A percentile compares a stretch with the other conserved stretches of the same genome.
These are phyloP conservation scores for Orchesella cincta DNA, from an alignment of 1,140 invertebrate species.

Conservation along the genomic window DNA sequence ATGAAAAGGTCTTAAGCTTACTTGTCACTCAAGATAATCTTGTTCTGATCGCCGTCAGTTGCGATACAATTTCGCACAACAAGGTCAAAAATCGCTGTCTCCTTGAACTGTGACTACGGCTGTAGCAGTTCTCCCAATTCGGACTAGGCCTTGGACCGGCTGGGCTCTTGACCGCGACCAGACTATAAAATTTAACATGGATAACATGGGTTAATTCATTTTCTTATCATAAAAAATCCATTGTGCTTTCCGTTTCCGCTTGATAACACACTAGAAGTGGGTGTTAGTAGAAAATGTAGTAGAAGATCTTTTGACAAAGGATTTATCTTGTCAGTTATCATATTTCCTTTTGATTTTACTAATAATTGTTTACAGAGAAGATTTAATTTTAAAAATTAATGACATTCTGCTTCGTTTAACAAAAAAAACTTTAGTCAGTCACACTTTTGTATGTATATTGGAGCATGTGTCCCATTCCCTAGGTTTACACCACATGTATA, in stretches of 20 bases:
- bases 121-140: slow-evolving; percentile 81
- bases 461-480: too few relatives aligned
- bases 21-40: slow-evolving; percentile 72
- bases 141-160: slow-evolving; percentile 73
- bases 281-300: too few relatives aligned
- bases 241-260: neutral
- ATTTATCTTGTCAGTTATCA: too few relatives aligned
- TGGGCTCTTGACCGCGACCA: slow-evolving; percentile 74
- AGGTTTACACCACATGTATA: too few relatives aligned
- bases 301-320: too few relatives aligned
- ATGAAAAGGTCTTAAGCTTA: slow-evolving; percentile 26
- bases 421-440: too few relatives aligned
- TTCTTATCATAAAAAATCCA: neutral
- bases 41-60: slow-evolving; percentile 67
- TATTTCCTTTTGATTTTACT: too few relatives aligned
- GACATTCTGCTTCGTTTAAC: too few relatives aligned
- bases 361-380: too few relatives aligned
- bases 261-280: too few relatives aligned
- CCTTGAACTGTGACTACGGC: slow-evolving; percentile 78
- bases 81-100: slow-evolving; percentile 76
- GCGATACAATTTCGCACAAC: slow-evolving; percentile 73
- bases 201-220: neutral
- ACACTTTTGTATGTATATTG: too few relatives aligned
- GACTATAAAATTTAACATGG: slow-evolving; percentile 56
- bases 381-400: too few relatives aligned